A percentile compares a stretch with the other conserved stretches of the same genome.
Conservation (phyloP, 1,140 invertebrate genomes). For the Epicauta chinensis region DNA sequence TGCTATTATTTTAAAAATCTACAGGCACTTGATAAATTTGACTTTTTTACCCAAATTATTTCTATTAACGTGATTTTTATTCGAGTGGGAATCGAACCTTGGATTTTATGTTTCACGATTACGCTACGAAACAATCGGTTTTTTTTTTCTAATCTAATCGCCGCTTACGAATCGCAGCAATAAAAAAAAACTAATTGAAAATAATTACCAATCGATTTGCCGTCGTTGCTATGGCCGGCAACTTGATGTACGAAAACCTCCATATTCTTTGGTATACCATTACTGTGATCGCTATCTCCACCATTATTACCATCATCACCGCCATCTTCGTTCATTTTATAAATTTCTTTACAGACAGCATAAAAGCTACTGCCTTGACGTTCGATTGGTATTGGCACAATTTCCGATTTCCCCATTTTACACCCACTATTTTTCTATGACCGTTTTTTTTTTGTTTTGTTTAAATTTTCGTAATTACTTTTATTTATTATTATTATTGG, state of each 20-base stretch:
- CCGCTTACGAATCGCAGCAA: not conserved
- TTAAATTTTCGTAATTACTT: too few species aligned
- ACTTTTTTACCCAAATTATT: too few species aligned
- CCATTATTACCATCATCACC: slow-evolving; percentile 6
- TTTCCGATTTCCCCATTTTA: slow-evolving; percentile 31
- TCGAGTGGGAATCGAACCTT: too few species aligned
- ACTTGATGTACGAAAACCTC: slow-evolving; percentile 56
- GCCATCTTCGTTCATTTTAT: slow-evolving; percentile 15
- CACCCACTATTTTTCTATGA: slow-evolving; percentile 1
- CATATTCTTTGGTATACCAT: slow-evolving; percentile 27
- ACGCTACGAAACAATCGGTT: too few species aligned
- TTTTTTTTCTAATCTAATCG: too few species aligned
- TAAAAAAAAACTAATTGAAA: not conserved
- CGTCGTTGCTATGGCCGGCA: slow-evolving; percentile 54
- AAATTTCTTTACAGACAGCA: slow-evolving; percentile 9
- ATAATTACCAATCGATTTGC: slow-evolving; percentile 43
- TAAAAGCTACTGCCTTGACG: slow-evolving; percentile 20
- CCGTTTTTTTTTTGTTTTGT: too few species aligned
- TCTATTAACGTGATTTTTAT: too few species aligned
- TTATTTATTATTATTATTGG: too few species aligned
- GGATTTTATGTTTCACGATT: too few species aligned
- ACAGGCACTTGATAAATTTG: too few species aligned
- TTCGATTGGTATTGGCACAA: slow-evolving; percentile 29
- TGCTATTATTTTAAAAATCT: too few species aligned
- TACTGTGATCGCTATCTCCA: too few species aligned